Percentiles rank a stretch among this genome's conserved stretches.
phyloP scores from a whole-genome alignment of 2,797 vertebrate species.

The Erpetoichthys calabaricus region DNA sequence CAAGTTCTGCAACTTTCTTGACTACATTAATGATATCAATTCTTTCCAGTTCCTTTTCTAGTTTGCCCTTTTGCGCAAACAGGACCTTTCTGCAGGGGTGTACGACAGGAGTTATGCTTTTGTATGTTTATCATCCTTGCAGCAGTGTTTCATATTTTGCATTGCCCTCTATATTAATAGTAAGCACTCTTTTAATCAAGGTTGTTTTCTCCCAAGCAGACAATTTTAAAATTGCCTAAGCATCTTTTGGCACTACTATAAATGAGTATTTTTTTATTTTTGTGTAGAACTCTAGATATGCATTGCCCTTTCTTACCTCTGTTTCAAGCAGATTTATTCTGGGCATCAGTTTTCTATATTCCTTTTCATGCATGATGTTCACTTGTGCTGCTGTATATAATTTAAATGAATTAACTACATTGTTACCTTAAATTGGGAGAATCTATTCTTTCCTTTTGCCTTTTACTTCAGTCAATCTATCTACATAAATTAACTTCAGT shows the following conservation, averaged over 20 bases:
- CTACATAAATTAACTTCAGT: no score
- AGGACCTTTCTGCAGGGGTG: slow-evolving; percentile 10
- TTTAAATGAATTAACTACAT: not conserved
- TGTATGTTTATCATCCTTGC: not conserved
- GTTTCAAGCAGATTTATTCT: no score
- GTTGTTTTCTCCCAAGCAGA: no score
- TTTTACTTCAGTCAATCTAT: not conserved
- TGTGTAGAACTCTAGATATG: not conserved
- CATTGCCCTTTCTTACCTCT: no score
- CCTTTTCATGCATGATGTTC: no score
- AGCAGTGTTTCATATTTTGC: not conserved
- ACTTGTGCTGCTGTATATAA: not conserved
- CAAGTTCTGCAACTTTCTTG: slow-evolving; percentile 7
- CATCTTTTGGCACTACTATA: not conserved
- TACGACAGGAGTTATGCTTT: slow-evolving; percentile 7
- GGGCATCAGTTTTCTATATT: no score
- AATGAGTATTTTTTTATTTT: not conserved
- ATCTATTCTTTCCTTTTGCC: not conserved
- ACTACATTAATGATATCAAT: slow-evolving; percentile 11
- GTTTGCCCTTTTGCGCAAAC: slow-evolving; percentile 5
- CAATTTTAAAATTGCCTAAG: no score
- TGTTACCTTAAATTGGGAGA: not conserved
- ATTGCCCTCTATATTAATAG: not conserved
- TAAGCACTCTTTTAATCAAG: no score
- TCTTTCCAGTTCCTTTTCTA: slow-evolving; percentile 6